Conservation (phyloP, 2,113 vertebrate genomes). For the Coptodon bakossiorum region DNA sequence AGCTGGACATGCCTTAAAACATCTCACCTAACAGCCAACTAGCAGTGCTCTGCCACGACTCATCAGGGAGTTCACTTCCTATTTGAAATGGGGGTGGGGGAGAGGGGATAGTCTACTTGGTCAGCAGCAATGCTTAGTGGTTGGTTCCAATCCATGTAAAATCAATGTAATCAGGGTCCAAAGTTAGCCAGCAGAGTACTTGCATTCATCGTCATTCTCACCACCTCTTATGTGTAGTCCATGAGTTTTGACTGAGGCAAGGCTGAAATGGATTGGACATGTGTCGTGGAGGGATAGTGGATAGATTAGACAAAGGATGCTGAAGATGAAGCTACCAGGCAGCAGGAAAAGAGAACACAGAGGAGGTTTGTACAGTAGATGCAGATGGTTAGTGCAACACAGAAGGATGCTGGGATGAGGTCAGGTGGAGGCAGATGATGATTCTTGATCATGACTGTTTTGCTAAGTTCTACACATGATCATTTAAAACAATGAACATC, state of each 20-base stretch:
- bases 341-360: not conserved
- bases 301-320: not conserved
- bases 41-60: not conserved
- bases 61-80: not conserved
- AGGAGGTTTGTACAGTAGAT: not conserved
- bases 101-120: fast-evolving
- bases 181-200: fast-evolving
- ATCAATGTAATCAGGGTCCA: not conserved
- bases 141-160: not conserved
- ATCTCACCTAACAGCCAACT: not conserved
- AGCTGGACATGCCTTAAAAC: not conserved
- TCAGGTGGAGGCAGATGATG: not conserved
- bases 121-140: not conserved
- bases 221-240: not conserved
- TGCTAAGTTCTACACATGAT: not conserved
- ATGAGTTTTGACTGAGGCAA: not conserved
- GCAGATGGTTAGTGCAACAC: not conserved
- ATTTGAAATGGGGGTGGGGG: not conserved
- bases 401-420: not conserved
- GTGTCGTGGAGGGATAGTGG: not conserved
- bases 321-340: not conserved
- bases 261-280: not conserved
- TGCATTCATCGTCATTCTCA: not conserved
- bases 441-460: not conserved
- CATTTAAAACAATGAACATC: not conserved